Base-by-base conservation (phyloP, 2,888 invertebrate species). In the Aleiodes alternator region DNA sequence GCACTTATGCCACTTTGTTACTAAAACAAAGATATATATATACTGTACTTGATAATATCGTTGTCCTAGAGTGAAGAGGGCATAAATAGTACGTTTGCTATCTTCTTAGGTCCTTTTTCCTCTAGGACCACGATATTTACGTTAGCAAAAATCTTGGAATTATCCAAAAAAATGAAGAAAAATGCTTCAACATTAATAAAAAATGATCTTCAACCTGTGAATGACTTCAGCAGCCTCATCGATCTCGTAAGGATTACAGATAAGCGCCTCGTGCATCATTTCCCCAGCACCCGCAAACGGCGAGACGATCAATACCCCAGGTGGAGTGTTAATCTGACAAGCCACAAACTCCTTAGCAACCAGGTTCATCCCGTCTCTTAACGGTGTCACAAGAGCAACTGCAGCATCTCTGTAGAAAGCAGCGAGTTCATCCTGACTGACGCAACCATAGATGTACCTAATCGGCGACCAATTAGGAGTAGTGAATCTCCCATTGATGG, bases 381-480 rank as follows among this genome's bases (percentile, higher is more conserved):
- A 89, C 0, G 97, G 97, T 0, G 97, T 97, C 0, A 97, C 96
- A 55, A 97, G 90, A 48, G 96, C 96, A 0, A 97, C 96, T 0
- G 96, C 94, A 0, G 97, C 94, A 83, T 97, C 97, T 23, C 96
- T 92, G 88, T 97, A 97, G 86, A 96, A 95, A 0, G 96, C 95
- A 0, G 97, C 96, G 59, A 97, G 89, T 85, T 96, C 96, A 72
- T 96, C 94, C 89, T 97, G 97, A 69, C 94, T 95, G 1, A 97
- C 95, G 86, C 96, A 96, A 9, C 96, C 97, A 86, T 95, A 97
- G 81, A 97, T 97, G 81, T 97, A 97, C 90, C 94, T 92, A 81
- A 97, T 97, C 0, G 97, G 97, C 0, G 97, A 96, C 97, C 97
- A 97, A 87, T 96, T 96, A 0, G 96, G 95, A 0, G 96, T 97